phyloP scores from a whole-genome alignment of 2,797 vertebrate species.

The Coluber constrictor region DNA sequence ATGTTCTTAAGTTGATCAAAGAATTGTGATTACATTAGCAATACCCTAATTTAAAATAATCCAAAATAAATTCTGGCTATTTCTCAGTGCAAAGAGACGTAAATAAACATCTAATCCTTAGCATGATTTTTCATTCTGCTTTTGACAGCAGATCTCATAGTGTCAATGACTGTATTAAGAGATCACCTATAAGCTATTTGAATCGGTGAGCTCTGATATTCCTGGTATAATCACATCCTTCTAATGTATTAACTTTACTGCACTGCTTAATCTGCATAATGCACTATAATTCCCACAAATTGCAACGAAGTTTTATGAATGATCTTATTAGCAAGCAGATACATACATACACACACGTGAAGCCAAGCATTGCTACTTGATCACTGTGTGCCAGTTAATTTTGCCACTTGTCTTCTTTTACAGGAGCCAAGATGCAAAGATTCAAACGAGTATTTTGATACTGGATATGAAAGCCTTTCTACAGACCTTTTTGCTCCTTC shows the following conservation, averaged over 20 bases:
- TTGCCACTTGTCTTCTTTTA: accelerated
- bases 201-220: background rate
- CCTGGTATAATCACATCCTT: background rate
- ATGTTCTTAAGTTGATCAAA: conserved; percentile 15
- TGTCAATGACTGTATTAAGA: background rate
- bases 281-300: background rate
- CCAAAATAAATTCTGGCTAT: accelerated
- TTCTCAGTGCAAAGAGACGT: background rate
- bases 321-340: background rate
- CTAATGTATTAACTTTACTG: background rate
- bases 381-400: background rate
- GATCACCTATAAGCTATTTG: accelerated
- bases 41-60: background rate
- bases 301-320: background rate
- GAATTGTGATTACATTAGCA: background rate
- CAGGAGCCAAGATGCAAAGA: conserved; percentile 90
- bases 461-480: conserved; percentile 83
- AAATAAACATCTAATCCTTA: background rate
- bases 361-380: background rate
- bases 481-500: conserved; percentile 78
- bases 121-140: background rate
- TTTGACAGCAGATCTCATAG: background rate
- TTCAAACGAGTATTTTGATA: conserved; percentile 84
- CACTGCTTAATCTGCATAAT: background rate
- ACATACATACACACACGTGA: background rate